Evolutionary conservation across 2,797 vertebrate genomes (phyloP).

Genomic region (Rhinophrynus dorsalis): DNA sequence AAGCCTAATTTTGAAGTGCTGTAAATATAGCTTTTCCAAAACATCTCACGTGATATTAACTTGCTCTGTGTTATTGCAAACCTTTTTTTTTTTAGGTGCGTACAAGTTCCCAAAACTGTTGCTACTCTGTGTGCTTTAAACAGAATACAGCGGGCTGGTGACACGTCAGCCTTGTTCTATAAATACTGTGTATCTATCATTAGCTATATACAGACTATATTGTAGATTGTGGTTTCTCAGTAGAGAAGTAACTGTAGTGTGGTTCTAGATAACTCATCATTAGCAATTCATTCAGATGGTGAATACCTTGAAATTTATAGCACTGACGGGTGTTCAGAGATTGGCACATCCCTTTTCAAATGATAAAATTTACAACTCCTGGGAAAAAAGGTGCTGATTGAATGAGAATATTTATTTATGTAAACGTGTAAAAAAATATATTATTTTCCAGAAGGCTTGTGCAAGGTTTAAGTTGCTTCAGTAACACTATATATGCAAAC

Average conservation of each 20-base stretch:
- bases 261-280: conserved; percentile 83
- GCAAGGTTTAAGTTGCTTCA: conserved; percentile 75
- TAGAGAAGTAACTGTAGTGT: conserved; percentile 87
- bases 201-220: conserved; percentile 84
- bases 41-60: conserved; percentile 83
- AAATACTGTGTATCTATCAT: conserved; percentile 88
- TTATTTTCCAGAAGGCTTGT: conserved; percentile 74
- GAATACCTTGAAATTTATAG: conserved; percentile 82
- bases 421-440: conserved; percentile 68
- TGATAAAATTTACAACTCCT: conserved; percentile 70
- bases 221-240: conserved; percentile 87
- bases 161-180: conserved; percentile 71
- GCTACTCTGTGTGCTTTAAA: conserved; percentile 86
- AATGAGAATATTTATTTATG: conserved; percentile 77
- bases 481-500: conserved; percentile 64
- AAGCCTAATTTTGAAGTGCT: conserved; percentile 91
- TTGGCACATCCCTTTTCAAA: conserved; percentile 75
- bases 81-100: conserved; percentile 68
- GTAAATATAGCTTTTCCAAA: conserved; percentile 92
- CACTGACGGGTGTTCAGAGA: conserved; percentile 79
- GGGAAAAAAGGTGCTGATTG: conserved; percentile 84
- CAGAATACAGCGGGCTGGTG: conserved; percentile 70
- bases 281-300: conserved; percentile 83
- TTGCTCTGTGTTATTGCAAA: conserved; percentile 85
- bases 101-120: conserved; percentile 79